Percentiles rank a stretch among this genome's conserved stretches.
phyloP scores from a whole-genome alignment of 1,140 invertebrate species.

The Drosophila kikkawai region DNA sequence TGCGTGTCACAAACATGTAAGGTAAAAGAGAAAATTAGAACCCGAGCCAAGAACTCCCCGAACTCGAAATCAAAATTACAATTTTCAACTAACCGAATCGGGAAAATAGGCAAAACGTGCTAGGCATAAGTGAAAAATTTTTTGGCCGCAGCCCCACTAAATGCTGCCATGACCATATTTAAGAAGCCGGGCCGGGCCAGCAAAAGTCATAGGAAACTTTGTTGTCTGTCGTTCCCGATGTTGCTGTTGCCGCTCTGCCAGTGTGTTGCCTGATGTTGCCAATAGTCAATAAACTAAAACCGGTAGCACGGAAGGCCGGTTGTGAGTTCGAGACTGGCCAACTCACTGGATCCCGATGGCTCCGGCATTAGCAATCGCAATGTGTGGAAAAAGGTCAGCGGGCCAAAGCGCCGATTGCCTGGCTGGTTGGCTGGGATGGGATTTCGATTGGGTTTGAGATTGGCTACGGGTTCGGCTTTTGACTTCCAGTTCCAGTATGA shows the following conservation, averaged over 20 bases:
- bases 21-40: conserved; percentile 67
- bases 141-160: conserved; percentile 63
- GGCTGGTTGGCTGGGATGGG: conserved; percentile 24
- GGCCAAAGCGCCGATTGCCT: conserved; percentile 49
- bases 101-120: conserved; percentile 77
- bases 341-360: conserved; percentile 45
- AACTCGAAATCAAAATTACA: conserved; percentile 20
- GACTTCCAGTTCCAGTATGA: conserved; percentile 20
- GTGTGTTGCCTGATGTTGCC: conserved; percentile 27
- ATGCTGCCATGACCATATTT: conserved; percentile 71
- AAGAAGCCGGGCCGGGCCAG: conserved; percentile 47
- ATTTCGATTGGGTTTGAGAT: conserved; percentile 24
- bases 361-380: conserved; percentile 50
- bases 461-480: conserved; percentile 15
- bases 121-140: conserved; percentile 75
- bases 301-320: conserved; percentile 77
- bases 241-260: conserved; percentile 22
- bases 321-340: conserved; percentile 42
- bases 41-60: conserved; percentile 20
- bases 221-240: conserved; percentile 34
- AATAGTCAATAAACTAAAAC: conserved; percentile 78
- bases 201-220: conserved; percentile 66
- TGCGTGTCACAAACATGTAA: conserved; percentile 23
- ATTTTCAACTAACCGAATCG: conserved; percentile 59
- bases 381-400: conserved; percentile 70